These are phyloP conservation scores for Apaloderma vittatum DNA, from an alignment of 2,113 vertebrate genomes.

Conservation along the genomic window DNA sequence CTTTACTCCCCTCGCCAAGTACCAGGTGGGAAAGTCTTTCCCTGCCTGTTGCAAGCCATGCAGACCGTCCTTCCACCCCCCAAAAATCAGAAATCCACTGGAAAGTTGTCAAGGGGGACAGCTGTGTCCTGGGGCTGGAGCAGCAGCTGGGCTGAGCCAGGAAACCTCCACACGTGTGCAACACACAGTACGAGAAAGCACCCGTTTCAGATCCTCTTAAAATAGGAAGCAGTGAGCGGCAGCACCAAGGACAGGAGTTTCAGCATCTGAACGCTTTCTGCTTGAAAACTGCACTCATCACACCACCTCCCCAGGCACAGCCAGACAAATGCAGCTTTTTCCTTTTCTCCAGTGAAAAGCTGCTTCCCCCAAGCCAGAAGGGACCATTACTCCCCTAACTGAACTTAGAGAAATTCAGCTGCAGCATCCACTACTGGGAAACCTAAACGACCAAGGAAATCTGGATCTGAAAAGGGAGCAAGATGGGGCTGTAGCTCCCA, in stretches of 20 bases:
- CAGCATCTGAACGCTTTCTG: not conserved
- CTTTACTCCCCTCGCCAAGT: not conserved
- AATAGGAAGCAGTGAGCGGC: not conserved
- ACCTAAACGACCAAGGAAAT: not conserved
- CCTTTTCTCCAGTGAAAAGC: not conserved
- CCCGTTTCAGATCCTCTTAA: not conserved
- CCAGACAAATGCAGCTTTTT: not conserved
- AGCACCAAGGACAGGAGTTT: not conserved
- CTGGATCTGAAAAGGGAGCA: not conserved
- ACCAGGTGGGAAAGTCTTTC: not conserved
- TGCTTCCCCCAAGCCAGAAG: not conserved
- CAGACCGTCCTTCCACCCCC: rapidly evolving
- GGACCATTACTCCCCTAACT: not conserved
- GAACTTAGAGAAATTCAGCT: not conserved
- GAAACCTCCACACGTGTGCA: not conserved
- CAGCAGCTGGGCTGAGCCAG: not conserved
- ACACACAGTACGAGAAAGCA: not conserved
- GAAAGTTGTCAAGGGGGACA: not conserved
- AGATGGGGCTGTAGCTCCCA: not conserved
- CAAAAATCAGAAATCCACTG: not conserved
- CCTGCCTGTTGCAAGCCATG: rapidly evolving
- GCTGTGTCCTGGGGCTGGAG: not conserved
- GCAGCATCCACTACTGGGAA: not conserved
- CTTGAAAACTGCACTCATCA: not conserved
- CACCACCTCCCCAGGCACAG: not conserved